phyloP scores from a whole-genome alignment of 2,888 invertebrate species.

The Busseola fusca region DNA sequence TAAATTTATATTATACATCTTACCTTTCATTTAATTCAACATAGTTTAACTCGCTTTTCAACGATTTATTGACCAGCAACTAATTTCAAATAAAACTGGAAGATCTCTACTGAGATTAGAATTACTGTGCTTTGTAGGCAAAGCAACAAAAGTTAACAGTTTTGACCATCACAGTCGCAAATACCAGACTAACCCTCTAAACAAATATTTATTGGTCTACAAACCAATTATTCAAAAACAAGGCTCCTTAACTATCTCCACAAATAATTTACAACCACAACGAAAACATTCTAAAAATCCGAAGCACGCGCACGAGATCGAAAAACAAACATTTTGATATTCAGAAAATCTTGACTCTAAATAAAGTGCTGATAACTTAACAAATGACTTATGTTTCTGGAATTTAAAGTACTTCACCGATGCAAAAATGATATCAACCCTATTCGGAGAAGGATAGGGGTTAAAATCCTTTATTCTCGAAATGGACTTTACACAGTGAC shows the following conservation, averaged over 20 bases:
- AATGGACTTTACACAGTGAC: slow-evolving; percentile 75
- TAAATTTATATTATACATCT: too few relatives aligned
- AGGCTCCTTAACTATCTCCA: slow-evolving; percentile 63
- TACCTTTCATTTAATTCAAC: not conserved
- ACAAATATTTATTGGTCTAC: slow-evolving; percentile 23
- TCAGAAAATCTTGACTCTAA: slow-evolving; percentile 84
- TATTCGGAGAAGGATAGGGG: slow-evolving; percentile 59
- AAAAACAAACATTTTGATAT: slow-evolving; percentile 77
- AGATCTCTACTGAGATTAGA: not conserved
- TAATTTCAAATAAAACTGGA: not conserved
- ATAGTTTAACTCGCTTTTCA: not conserved
- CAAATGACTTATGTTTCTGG: slow-evolving; percentile 88
- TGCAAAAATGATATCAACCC: slow-evolving; percentile 55
- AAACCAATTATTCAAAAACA: slow-evolving; percentile 43
- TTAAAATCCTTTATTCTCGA: slow-evolving; percentile 57
- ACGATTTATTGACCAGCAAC: not conserved
- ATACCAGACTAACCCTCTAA: slow-evolving; percentile 15
- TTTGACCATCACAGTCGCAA: slow-evolving; percentile 1
- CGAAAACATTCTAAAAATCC: slow-evolving; percentile 70
- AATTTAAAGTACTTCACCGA: slow-evolving; percentile 77
- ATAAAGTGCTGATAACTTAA: slow-evolving; percentile 88
- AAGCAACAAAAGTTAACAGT: not conserved
- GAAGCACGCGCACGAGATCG: slow-evolving; percentile 72
- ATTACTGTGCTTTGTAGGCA: not conserved
- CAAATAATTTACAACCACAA: slow-evolving; percentile 68